Evolutionary conservation across 1,140 invertebrate genomes (phyloP).

Genomic region (Drosophila yakuba): DNA sequence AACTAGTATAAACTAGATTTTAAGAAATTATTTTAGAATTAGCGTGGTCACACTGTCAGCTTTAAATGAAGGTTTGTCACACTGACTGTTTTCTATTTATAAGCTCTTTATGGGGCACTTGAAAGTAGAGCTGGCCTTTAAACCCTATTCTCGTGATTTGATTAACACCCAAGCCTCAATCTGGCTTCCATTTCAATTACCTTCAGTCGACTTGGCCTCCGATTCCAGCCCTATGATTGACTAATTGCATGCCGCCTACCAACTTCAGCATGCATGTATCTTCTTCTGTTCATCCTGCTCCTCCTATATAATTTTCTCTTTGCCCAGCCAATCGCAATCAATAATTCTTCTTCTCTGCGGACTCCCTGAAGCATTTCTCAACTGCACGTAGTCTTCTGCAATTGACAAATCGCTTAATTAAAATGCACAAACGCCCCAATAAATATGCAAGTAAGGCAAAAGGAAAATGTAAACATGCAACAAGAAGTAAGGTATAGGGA

Average conservation of each 20-base stretch:
- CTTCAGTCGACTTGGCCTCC: background rate
- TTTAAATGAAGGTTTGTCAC: background rate
- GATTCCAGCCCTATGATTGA: conserved; percentile 33
- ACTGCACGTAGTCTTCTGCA: conserved; percentile 21
- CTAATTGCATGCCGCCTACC: conserved; percentile 36
- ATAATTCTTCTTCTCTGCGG: conserved; percentile 22
- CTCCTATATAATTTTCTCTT: conserved; percentile 35
- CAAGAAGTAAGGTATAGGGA: conserved; percentile 11
- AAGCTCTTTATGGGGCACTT: background rate
- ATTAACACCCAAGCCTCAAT: conserved; percentile 13
- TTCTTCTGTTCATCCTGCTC: conserved; percentile 14
- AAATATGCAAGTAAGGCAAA: conserved; percentile 69
- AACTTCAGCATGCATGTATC: conserved; percentile 10
- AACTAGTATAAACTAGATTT: background rate
- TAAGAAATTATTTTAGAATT: background rate
- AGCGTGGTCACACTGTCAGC: background rate
- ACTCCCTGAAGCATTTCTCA: conserved; percentile 37
- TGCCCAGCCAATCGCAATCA: conserved; percentile 35
- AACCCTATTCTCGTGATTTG: background rate
- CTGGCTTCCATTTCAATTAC: conserved; percentile 41
- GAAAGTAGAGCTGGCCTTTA: background rate
- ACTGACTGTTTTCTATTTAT: background rate
- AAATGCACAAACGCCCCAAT: conserved; percentile 80
- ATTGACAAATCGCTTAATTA: conserved; percentile 83
- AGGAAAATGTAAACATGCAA: conserved; percentile 27